phyloP scores from a whole-genome alignment of 1,140 invertebrate genomes.

The Drosophila lacertosa region DNA sequence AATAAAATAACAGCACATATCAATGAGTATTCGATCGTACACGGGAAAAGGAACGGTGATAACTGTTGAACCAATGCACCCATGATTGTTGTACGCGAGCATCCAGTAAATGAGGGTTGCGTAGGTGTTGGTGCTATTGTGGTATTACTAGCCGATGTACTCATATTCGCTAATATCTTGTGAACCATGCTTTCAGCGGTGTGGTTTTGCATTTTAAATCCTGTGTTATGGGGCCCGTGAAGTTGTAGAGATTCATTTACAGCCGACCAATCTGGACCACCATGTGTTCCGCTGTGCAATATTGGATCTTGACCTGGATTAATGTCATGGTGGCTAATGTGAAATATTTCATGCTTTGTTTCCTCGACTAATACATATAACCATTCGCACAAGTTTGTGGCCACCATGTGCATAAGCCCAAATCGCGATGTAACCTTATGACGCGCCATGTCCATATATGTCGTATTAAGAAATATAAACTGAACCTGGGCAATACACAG shows the following conservation, averaged over 20 bases:
- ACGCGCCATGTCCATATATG: constrained; percentile 90
- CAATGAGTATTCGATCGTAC: constrained; percentile 94
- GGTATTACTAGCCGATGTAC: constrained; percentile 32
- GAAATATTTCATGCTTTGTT: constrained; percentile 89
- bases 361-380: constrained; percentile 93
- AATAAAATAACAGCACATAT: constrained; percentile 93
- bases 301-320: constrained; percentile 46
- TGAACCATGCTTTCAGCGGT: not conserved
- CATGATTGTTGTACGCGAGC: constrained; percentile 86
- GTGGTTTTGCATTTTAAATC: constrained; percentile 6
- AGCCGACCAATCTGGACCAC: constrained; percentile 56
- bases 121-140: constrained; percentile 37
- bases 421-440: constrained; percentile 95
- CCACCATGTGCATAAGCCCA: constrained; percentile 96
- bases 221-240: constrained; percentile 14
- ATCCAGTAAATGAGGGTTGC: constrained; percentile 59
- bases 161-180: constrained; percentile 50
- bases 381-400: constrained; percentile 97
- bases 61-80: constrained; percentile 91
- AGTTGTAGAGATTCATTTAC: constrained; percentile 57
- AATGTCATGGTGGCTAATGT: constrained; percentile 82
- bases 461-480: constrained; percentile 89
- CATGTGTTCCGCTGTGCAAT: constrained; percentile 18
- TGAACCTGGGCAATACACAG: constrained; percentile 97
- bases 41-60: constrained; percentile 94